Evolutionary conservation across 2,888 invertebrate genomes (phyloP).

Genomic region (Ophion obscuratus): DNA sequence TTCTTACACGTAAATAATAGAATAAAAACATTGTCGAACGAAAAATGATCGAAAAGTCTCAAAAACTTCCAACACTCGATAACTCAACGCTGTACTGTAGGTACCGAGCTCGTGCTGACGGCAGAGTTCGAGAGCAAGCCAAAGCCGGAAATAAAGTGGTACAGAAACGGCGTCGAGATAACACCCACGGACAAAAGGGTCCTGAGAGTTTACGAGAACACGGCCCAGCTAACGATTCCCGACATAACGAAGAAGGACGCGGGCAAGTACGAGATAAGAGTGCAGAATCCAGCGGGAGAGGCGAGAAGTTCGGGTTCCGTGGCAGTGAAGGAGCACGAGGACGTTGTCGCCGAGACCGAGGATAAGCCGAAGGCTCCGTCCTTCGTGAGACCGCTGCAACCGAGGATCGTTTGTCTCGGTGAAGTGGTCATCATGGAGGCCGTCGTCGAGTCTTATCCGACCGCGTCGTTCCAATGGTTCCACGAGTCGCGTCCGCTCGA

Average conservation of each 20-base stretch:
- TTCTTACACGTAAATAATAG: no score
- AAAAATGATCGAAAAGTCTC: no score
- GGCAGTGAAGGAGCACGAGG: slow-evolving; percentile 88
- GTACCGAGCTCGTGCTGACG: slow-evolving; percentile 87
- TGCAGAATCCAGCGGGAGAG: slow-evolving; percentile 91
- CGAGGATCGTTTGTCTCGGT: slow-evolving; percentile 89
- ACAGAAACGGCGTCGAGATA: slow-evolving; percentile 92
- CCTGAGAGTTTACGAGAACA: slow-evolving; percentile 87
- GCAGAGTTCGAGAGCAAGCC: slow-evolving; percentile 91
- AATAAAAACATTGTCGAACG: no score
- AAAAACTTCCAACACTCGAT: slow-evolving; percentile 5
- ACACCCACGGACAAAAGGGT: slow-evolving; percentile 87
- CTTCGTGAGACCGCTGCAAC: slow-evolving; percentile 90
- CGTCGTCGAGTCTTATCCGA: slow-evolving; percentile 90
- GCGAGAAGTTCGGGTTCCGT: slow-evolving; percentile 93
- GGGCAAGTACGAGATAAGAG: slow-evolving; percentile 95
- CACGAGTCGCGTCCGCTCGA: slow-evolving; percentile 90
- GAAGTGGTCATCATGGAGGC: slow-evolving; percentile 93
- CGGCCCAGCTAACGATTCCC: slow-evolving; percentile 88
- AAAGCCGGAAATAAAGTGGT: slow-evolving; percentile 92
- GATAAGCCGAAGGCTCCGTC: slow-evolving; percentile 89
- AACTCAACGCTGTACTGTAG: slow-evolving; percentile 36
- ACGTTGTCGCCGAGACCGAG: slow-evolving; percentile 80
- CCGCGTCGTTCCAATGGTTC: slow-evolving; percentile 95
- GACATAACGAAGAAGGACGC: slow-evolving; percentile 90